These are phyloP conservation scores for Drosophila robusta DNA, from an alignment of 2,888 invertebrate species.

Conservation along the genomic window DNA sequence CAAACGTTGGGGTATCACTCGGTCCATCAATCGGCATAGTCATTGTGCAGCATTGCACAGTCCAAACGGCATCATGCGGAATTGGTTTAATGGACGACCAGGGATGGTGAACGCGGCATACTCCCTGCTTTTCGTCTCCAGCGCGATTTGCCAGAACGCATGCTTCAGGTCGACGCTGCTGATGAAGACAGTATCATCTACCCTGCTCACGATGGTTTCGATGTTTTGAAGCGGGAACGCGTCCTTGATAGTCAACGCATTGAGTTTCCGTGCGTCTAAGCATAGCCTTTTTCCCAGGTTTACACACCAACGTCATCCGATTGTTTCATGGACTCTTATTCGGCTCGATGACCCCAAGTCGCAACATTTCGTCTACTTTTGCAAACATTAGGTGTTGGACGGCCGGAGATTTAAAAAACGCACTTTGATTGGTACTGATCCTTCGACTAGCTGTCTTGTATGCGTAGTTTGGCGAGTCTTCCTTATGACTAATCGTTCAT, in stretches of 20 bases:
- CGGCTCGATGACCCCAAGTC: neutral
- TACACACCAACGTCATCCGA: too few relatives aligned
- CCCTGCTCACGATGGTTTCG: neutral
- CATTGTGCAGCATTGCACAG: neutral
- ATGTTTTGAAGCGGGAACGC: conserved; percentile 9
- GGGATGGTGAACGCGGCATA: neutral
- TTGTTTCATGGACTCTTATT: too few relatives aligned
- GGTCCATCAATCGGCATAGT: neutral
- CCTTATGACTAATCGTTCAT: too few relatives aligned
- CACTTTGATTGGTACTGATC: neutral
- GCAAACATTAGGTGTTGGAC: too few relatives aligned
- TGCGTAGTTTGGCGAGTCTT: too few relatives aligned
- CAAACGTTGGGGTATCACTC: neutral
- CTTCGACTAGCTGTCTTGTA: neutral
- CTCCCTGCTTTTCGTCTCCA: neutral
- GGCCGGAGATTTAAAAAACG: too few relatives aligned
- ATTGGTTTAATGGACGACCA: neutral
- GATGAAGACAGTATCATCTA: conserved; percentile 2
- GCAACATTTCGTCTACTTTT: too few relatives aligned
- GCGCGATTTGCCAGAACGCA: conserved; percentile 10
- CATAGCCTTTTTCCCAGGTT: neutral
- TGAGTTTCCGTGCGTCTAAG: conserved; percentile 5
- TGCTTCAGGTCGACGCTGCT: conserved; percentile 6
- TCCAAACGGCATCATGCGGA: too few relatives aligned
- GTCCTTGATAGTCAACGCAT: neutral